Evolutionary conservation across 2,888 invertebrate species (phyloP).

Genomic region (Pegoplata infirma): DNA sequence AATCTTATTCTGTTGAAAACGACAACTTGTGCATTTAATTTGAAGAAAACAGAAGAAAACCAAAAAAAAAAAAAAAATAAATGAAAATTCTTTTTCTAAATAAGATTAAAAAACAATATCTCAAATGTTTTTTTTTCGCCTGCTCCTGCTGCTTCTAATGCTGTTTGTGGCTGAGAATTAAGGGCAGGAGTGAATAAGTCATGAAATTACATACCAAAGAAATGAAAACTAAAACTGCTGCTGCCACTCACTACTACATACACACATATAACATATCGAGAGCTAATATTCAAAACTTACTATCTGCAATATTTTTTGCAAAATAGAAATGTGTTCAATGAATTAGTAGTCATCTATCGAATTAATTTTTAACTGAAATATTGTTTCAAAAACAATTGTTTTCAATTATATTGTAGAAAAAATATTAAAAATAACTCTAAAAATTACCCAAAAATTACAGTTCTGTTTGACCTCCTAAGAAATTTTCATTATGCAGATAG

Average conservation of each 20-base stretch:
- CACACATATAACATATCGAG: background rate
- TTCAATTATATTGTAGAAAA: no score
- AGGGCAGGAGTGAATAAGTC: slow-evolving; percentile 33
- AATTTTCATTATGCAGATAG: no score
- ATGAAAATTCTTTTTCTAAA: slow-evolving; percentile 26
- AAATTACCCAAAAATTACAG: no score
- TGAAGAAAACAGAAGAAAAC: slow-evolving; percentile 14
- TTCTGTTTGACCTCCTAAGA: no score
- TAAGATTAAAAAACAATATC: slow-evolving; percentile 39
- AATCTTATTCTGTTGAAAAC: slow-evolving; percentile 46
- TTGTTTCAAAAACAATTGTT: no score
- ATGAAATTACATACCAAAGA: slow-evolving; percentile 19
- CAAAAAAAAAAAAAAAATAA: slow-evolving; percentile 1
- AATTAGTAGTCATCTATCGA: no score
- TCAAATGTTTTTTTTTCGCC: no score
- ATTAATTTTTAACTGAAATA: no score
- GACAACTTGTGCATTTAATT: slow-evolving; percentile 58
- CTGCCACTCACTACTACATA: slow-evolving; percentile 1
- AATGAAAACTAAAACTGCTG: slow-evolving; percentile 4
- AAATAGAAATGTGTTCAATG: no score
- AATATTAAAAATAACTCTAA: no score
- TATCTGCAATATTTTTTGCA: no score
- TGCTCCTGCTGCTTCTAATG: background rate
- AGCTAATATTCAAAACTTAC: no score
- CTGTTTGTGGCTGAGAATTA: background rate